These are phyloP conservation scores for Drosophila sulfurigaster DNA, from an alignment of 1,140 invertebrate species.

Conservation along the genomic window DNA sequence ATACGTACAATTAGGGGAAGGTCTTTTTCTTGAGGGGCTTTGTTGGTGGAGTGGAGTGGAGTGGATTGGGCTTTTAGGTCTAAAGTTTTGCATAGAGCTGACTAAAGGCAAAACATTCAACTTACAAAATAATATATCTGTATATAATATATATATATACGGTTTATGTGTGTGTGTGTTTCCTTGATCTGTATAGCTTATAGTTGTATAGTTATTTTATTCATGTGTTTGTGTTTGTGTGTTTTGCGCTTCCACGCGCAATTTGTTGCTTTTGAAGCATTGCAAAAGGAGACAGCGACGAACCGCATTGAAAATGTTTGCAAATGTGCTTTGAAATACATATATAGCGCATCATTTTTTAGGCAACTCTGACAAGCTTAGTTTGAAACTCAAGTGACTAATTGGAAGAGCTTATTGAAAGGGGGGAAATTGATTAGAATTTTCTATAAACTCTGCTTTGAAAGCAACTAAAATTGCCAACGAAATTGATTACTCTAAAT, in stretches of 20 bases:
- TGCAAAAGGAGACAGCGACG: background rate
- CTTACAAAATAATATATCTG: constrained; percentile 24
- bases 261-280: background rate
- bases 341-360: too few relatives aligned
- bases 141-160: constrained; percentile 2
- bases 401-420: too few relatives aligned
- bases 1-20: constrained; percentile 37
- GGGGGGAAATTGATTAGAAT: too few relatives aligned
- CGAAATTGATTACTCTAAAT: too few relatives aligned
- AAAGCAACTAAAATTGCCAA: too few relatives aligned
- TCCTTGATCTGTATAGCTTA: constrained; percentile 1
- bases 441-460: too few relatives aligned
- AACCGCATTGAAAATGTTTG: background rate
- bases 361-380: too few relatives aligned
- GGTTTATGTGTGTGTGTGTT: constrained; percentile 15
- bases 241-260: constrained; percentile 1
- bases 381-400: too few relatives aligned
- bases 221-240: background rate
- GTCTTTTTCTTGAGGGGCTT: too few relatives aligned
- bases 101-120: constrained; percentile 47
- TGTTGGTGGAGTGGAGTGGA: background rate
- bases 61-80: background rate
- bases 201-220: constrained; percentile 15
- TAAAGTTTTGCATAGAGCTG: constrained; percentile 22
- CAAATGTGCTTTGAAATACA: too few relatives aligned